Conservation (phyloP, 1,140 invertebrate genomes). For the Nasonia longicornis region DNA sequence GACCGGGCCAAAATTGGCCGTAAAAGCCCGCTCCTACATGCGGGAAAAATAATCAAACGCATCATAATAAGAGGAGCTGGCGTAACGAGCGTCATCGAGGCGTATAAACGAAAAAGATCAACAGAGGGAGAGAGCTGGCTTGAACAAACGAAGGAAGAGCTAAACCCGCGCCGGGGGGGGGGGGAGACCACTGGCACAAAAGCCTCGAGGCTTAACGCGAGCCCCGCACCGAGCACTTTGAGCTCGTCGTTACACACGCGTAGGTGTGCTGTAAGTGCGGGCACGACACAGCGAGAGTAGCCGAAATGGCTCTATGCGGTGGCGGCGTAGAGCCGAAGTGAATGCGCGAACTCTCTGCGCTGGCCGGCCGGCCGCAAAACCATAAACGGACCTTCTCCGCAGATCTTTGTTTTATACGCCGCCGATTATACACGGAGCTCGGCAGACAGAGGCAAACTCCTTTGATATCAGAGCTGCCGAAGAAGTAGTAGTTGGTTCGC, state of each 20-base stretch:
- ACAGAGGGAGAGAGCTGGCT: background rate
- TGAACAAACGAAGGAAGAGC: no score
- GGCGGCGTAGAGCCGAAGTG: background rate
- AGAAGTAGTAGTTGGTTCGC: no score
- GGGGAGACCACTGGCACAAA: background rate
- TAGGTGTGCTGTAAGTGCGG: background rate
- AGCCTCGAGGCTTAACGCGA: conserved; percentile 5
- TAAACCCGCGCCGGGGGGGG: background rate
- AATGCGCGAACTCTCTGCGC: conserved; percentile 47
- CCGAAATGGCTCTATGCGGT: background rate
- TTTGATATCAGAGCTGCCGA: no score
- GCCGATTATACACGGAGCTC: conserved; percentile 36
- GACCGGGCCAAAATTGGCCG: no score
- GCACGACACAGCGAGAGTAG: background rate
- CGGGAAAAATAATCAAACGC: no score
- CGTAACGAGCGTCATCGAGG: background rate
- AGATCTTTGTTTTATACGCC: conserved; percentile 49
- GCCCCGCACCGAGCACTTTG: background rate
- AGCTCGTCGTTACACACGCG: background rate
- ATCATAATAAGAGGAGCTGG: background rate
- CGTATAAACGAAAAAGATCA: background rate
- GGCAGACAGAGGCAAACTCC: background rate
- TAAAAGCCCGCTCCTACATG: no score
- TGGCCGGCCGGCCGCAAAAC: conserved; percentile 48
- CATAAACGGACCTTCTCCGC: conserved; percentile 57